These are phyloP conservation scores for Procavia capensis DNA, from an alignment of 2,113 vertebrate genomes.

Conservation along the genomic window DNA sequence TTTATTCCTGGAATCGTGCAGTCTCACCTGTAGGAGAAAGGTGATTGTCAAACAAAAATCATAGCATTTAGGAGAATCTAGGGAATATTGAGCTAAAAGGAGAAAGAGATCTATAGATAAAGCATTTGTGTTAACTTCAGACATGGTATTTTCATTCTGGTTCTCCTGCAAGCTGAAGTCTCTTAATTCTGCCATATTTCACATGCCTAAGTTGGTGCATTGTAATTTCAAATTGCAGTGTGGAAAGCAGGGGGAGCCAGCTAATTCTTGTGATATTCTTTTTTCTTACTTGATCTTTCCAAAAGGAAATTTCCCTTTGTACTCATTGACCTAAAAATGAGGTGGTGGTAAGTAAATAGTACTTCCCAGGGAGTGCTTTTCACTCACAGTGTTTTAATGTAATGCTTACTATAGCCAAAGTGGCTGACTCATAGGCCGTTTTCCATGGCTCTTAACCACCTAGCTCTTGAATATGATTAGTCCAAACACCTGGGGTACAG, in stretches of 20 bases:
- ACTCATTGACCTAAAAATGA: conserved; percentile 48
- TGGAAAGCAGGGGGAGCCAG: accelerated
- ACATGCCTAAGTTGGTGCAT: not conserved
- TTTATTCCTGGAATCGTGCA: conserved; percentile 56
- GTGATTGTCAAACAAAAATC: not conserved
- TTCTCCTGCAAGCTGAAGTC: conserved; percentile 65
- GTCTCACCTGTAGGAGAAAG: conserved; percentile 21
- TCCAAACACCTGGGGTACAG: conserved; percentile 4
- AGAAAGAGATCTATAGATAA: conserved; percentile 10
- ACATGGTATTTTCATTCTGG: conserved; percentile 29
- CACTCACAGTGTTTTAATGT: not conserved
- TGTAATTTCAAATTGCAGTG: not conserved
- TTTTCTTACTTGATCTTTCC: conserved; percentile 35
- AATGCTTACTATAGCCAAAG: not conserved
- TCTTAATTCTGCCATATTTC: conserved; percentile 49
- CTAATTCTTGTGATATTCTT: not conserved
- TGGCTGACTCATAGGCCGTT: not conserved
- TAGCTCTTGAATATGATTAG: conserved; percentile 15
- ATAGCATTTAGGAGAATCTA: conserved; percentile 57
- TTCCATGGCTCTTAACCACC: not conserved
- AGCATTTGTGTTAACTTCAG: conserved; percentile 52
- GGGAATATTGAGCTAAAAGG: conserved; percentile 45
- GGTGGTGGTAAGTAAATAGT: not conserved
- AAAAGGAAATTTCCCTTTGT: not conserved
- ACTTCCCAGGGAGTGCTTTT: not conserved